phyloP scores from a whole-genome alignment of 2,888 invertebrate genomes.

The Plebejus anna region DNA sequence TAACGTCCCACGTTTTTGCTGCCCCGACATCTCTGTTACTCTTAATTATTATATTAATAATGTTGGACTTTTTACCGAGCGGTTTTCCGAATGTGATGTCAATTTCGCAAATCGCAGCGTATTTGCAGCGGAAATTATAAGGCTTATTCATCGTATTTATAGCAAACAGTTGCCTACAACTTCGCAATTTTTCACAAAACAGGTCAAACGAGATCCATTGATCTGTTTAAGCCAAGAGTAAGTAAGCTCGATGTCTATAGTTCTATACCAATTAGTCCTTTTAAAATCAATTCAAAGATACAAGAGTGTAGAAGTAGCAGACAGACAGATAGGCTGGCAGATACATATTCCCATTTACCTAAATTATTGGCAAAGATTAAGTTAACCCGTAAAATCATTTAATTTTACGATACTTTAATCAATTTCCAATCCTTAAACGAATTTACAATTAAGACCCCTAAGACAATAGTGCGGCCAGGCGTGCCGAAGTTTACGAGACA shows the following conservation, averaged over 20 bases:
- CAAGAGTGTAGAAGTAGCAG: too few relatives aligned
- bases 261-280: too few relatives aligned
- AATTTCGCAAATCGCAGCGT: background rate
- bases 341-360: too few relatives aligned
- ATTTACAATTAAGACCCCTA: conserved; percentile 40
- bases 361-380: too few relatives aligned
- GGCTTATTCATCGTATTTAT: too few relatives aligned
- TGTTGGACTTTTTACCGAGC: background rate
- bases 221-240: too few relatives aligned
- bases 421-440: conserved; percentile 26
- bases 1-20: conserved; percentile 21
- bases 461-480: conserved; percentile 60
- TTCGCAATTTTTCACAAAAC: too few relatives aligned
- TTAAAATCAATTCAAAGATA: too few relatives aligned
- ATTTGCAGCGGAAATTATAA: background rate
- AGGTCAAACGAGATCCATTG: too few relatives aligned
- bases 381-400: background rate
- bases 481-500: conserved; percentile 52
- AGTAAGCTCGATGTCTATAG: too few relatives aligned
- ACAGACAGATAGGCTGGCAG: too few relatives aligned
- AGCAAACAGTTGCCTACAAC: too few relatives aligned
- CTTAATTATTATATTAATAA: conserved; percentile 21
- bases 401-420: background rate
- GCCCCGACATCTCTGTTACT: background rate
- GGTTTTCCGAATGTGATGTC: background rate